A percentile compares a stretch with the other conserved stretches of the same genome.
phyloP scores from a whole-genome alignment of 2,888 invertebrate genomes.

The Malthinus seriepunctatus region DNA sequence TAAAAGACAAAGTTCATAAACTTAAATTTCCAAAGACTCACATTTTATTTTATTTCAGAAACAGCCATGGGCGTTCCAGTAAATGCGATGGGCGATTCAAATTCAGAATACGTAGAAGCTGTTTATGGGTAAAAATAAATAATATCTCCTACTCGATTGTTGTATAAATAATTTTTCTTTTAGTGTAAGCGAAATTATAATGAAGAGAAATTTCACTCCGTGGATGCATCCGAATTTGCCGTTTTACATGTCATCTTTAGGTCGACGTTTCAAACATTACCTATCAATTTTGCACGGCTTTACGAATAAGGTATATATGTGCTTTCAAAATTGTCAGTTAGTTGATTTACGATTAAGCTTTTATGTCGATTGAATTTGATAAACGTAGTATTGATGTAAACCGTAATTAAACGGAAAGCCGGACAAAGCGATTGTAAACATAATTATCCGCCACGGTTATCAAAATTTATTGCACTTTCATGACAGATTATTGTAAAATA shows the following conservation, averaged over 20 bases:
- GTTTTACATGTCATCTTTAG: conserved; percentile 51
- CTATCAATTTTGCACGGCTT: conserved; percentile 58
- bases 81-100: conserved; percentile 45
- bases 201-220: conserved; percentile 43
- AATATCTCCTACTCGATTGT: neutral
- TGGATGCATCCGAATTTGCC: conserved; percentile 57
- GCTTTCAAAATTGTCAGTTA: conserved; percentile 21
- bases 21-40: too few species aligned
- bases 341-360: conserved; percentile 17
- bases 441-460: conserved; percentile 22
- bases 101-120: conserved; percentile 54
- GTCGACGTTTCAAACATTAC: conserved; percentile 52
- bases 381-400: conserved; percentile 26
- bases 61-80: conserved; percentile 62
- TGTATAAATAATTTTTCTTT: conserved; percentile 6
- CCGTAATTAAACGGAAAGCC: conserved; percentile 28
- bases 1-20: neutral
- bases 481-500: conserved; percentile 17
- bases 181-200: conserved; percentile 20
- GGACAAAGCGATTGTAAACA: conserved; percentile 28
- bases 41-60: conserved; percentile 47
- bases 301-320: conserved; percentile 52
- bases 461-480: conserved; percentile 19
- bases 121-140: conserved; percentile 45
- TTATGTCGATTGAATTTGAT: conserved; percentile 22